Conservation (phyloP, 2,888 invertebrate species). For the Parochlus steinenii region DNA sequence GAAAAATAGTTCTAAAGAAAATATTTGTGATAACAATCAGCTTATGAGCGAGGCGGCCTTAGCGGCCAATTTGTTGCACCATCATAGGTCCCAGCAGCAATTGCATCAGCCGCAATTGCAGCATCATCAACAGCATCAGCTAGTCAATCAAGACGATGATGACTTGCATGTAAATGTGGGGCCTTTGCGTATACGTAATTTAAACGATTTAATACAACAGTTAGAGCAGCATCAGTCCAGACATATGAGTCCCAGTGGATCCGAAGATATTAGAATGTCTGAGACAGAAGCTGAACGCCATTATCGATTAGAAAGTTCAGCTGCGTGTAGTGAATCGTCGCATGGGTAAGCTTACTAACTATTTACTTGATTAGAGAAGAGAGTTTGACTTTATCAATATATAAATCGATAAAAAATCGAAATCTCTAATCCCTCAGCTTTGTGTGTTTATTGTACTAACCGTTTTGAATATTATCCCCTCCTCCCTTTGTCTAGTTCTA, state of each 20-base stretch:
- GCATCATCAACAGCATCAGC: constrained; percentile 24
- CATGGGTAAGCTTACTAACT: constrained; percentile 38
- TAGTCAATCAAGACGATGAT: constrained; percentile 49
- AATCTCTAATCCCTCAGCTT: no score
- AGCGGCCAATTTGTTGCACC: constrained; percentile 22
- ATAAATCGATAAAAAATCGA: background rate
- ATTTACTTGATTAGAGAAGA: background rate
- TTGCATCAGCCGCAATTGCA: constrained; percentile 20
- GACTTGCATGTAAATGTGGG: constrained; percentile 63
- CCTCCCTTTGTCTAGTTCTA: constrained; percentile 24
- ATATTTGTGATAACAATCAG: constrained; percentile 51
- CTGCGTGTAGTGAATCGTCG: constrained; percentile 54
- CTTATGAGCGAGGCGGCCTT: constrained; percentile 39
- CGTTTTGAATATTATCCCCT: no score
- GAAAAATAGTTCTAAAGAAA: constrained; percentile 48
- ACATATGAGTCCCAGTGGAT: constrained; percentile 81
- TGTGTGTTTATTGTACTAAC: no score
- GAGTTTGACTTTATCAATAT: background rate
- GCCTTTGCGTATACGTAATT: constrained; percentile 75
- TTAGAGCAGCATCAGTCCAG: constrained; percentile 71
- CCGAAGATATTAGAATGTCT: constrained; percentile 68
- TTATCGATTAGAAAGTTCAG: constrained; percentile 64
- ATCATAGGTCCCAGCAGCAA: constrained; percentile 20
- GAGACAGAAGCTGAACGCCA: constrained; percentile 81
- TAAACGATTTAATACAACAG: constrained; percentile 80